Evolutionary conservation across 2,113 vertebrate species (phyloP), one percentile per base, ranked within the genome.

Genomic region (Ornithorhynchus anatinus): DNA sequence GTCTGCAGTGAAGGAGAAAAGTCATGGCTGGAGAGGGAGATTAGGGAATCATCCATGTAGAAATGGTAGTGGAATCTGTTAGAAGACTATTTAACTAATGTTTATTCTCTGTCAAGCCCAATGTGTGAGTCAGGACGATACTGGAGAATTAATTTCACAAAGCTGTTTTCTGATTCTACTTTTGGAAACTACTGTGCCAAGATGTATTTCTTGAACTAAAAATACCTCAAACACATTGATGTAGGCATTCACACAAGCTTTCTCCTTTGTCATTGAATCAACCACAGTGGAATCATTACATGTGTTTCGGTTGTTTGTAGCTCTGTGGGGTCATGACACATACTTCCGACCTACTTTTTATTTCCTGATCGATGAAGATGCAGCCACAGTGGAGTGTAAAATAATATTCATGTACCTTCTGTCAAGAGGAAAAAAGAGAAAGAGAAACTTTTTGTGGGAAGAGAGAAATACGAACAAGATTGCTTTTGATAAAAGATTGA

Each of bases 401-500:
- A 89, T 87, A 38, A 87, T 88, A 90, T 86, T 80, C 80, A 69
- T 70, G 70, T 61, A 67, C 70, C 64, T 79, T 89, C 78, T 56
- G 45, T 78, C 75, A 74, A 69, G 76, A 87, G 87, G 84, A 52
- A 1, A 6, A 1, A 25, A 20, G 40, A 59, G 17, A 12, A 3
- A 0, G 0, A 6, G 17, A 48, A 52, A 72, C 22, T 35, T 87
- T 84, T 53, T 72, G 57, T 85, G 72, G 57, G 83, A 87, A 88
- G 75, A 87, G 45, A 86, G 79, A 88, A 86, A 89, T 80, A 84
- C 80, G 76, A 91, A 86, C 69, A 74, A 87, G 86, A 91, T 84
- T 81, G 85, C 76, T 69, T 89, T 84, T 82, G 88, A 88, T 90
- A 68, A 88, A 89, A 93, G 89, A 93, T 85, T 87, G 89, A 92